phyloP scores from a whole-genome alignment of 1,140 invertebrate species.

The Eurosta solidaginis region DNA sequence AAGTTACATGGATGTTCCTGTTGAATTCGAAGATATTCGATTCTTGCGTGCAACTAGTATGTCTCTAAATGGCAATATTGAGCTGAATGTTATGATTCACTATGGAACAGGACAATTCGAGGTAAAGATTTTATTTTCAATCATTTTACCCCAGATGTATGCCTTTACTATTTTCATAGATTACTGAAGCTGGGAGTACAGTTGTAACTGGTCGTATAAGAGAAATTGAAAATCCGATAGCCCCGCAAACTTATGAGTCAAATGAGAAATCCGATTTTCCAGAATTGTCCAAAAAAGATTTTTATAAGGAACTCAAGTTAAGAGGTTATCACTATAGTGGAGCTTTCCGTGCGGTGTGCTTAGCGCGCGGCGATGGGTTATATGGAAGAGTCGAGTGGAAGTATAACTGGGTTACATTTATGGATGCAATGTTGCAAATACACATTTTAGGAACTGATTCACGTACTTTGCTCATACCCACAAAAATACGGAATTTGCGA shows the following conservation, averaged over 20 bases:
- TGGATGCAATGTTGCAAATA: conserved; percentile 92
- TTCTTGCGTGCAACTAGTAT: conserved; percentile 84
- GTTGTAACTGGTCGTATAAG: conserved; percentile 79
- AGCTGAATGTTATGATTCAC: conserved; percentile 82
- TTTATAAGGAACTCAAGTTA: conserved; percentile 90
- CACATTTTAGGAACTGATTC: conserved; percentile 78
- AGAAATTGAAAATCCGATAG: conserved; percentile 61
- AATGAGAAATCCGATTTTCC: conserved; percentile 60
- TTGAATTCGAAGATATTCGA: conserved; percentile 85
- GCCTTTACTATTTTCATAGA: conserved; percentile 43
- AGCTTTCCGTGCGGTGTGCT: conserved; percentile 45
- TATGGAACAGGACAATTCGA: conserved; percentile 83
- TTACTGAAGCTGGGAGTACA: conserved; percentile 76
- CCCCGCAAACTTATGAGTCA: conserved; percentile 59
- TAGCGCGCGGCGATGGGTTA: conserved; percentile 59
- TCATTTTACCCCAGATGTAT: background rate
- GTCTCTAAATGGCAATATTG: conserved; percentile 69
- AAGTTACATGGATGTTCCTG: conserved; percentile 72
- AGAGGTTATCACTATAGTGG: conserved; percentile 86
- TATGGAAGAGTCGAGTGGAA: conserved; percentile 69
- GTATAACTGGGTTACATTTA: conserved; percentile 88
- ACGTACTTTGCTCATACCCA: conserved; percentile 80
- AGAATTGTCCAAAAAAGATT: conserved; percentile 70
- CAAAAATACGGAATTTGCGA: conserved; percentile 76
- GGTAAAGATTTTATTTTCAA: conserved; percentile 35